Base-by-base conservation (phyloP, 2,888 invertebrate genomes). In the Mythimna albipuncta region DNA sequence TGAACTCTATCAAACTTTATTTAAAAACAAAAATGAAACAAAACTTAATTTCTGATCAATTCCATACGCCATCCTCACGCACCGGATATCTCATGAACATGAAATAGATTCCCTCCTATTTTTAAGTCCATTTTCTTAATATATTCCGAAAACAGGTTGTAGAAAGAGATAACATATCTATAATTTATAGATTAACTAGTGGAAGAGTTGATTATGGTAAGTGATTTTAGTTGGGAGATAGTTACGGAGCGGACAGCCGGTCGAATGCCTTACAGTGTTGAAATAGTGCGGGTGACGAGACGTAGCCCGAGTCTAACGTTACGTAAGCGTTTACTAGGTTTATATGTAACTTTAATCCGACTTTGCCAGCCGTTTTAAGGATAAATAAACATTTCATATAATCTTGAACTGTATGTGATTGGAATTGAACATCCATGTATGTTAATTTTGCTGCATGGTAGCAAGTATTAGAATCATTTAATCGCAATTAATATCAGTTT, bases 181-280 rank as follows among this genome's bases (percentile, higher is more conserved):
- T 89, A 89, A 90, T 90, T 90, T 91, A 90, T 91, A 90, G 90
- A 91, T 91, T 88, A 89, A 82, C 82, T 84, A 80, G 85, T 83
- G 81, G 87, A 89, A 89, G 85, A 87, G 79, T 85, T 84, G 87
- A 88, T 88, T 87, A 89, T 86, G 83, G 80, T 87, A 89, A 89
- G 87, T 89, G 86, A 88, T 88, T 89, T 87, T 85, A 85, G 84
- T 80, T 80, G 71, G 77, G 78, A 76, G 84, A 85, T 83, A 82
- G 82, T 81, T 82, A 85, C 81, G 79, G 82, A 69, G 84, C 81
- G 79, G 82, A 69, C 73, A 79, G 77, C 67, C 83, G 77, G 71
- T 85, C 75, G 78, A 83, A 84, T 85, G 81, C 78, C 79, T 79
- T 75, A 79, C 75, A 83, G 75, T 87, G 87, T 86, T 79, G 87